Percentiles rank a stretch among this genome's conserved stretches.
These are phyloP conservation scores for Lophotis ruficrista DNA, from an alignment of 2,113 vertebrate genomes.

Conservation along the genomic window DNA sequence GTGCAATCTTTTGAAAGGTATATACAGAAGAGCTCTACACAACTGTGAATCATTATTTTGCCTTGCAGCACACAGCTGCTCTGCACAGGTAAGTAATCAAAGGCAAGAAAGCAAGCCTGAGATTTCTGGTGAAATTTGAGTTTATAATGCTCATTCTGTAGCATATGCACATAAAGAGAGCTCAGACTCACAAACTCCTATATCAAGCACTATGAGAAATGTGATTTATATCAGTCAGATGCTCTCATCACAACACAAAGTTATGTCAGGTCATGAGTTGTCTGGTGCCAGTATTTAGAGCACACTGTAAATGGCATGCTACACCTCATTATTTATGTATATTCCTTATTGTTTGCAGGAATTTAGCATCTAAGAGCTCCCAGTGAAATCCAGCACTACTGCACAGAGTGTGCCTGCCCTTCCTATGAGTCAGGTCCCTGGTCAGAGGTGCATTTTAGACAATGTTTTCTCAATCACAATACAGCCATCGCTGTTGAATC, in stretches of 20 bases:
- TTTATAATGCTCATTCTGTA: not conserved
- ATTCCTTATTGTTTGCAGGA: not conserved
- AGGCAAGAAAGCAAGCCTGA: not conserved
- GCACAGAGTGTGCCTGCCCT: not conserved
- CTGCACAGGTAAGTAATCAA: not conserved
- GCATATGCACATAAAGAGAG: not conserved
- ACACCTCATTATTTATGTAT: not conserved
- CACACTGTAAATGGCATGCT: not conserved
- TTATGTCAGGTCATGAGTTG: not conserved
- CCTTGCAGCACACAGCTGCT: not conserved
- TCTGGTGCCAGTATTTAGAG: not conserved
- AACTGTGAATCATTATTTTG: not conserved
- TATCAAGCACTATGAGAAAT: not conserved
- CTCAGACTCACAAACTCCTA: not conserved
- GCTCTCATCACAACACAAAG: not conserved
- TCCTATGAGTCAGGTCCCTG: not conserved
- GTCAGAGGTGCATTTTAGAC: not conserved
- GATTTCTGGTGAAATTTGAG: not conserved
- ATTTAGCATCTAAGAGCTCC: not conserved
- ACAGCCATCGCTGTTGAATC: not conserved
- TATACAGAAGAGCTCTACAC: not conserved
- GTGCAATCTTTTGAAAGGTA: not conserved
- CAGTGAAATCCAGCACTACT: not conserved
- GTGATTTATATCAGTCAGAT: not conserved
- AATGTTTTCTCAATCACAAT: not conserved